A percentile compares a stretch with the other conserved stretches of the same genome.
These are phyloP conservation scores for Ochotona princeps DNA, from an alignment of 2,113 vertebrate species.

Conservation along the genomic window DNA sequence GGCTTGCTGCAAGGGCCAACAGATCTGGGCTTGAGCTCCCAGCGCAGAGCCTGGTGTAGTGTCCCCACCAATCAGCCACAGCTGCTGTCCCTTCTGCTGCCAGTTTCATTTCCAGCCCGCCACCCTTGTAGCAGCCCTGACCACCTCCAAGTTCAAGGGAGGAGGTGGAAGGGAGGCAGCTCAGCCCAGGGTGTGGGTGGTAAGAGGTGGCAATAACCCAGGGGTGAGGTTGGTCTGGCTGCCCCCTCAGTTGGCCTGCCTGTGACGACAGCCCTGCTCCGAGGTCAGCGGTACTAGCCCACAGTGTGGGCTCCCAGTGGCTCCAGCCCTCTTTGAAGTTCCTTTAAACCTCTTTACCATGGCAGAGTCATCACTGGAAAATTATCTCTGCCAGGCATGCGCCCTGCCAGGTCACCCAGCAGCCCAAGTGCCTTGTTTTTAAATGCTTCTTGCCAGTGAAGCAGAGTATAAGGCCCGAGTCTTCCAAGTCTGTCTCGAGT, in stretches of 20 bases:
- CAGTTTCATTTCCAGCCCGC: background rate
- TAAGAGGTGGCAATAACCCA: background rate
- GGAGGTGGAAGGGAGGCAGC: background rate
- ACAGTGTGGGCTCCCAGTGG: background rate
- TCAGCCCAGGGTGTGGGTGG: background rate
- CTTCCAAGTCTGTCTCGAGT: background rate
- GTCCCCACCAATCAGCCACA: accelerated
- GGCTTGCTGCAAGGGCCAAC: background rate
- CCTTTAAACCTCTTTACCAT: constrained; percentile 30
- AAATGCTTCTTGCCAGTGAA: background rate
- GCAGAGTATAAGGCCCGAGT: background rate
- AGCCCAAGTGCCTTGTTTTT: background rate
- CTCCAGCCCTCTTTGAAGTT: background rate
- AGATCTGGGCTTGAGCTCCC: background rate
- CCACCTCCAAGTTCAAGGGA: background rate
- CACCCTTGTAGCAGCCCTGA: background rate
- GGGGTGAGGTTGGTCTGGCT: background rate
- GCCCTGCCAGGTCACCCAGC: constrained; percentile 48
- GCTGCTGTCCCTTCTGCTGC: background rate
- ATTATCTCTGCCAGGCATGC: constrained; percentile 43
- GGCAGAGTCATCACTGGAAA: constrained; percentile 56
- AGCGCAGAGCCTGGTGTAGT: background rate
- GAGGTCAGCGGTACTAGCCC: background rate
- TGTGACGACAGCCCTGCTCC: background rate
- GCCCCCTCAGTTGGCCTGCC: background rate